These are phyloP conservation scores for Cynopterus sphinx DNA, from an alignment of 2,797 vertebrate genomes.

Conservation along the genomic window DNA sequence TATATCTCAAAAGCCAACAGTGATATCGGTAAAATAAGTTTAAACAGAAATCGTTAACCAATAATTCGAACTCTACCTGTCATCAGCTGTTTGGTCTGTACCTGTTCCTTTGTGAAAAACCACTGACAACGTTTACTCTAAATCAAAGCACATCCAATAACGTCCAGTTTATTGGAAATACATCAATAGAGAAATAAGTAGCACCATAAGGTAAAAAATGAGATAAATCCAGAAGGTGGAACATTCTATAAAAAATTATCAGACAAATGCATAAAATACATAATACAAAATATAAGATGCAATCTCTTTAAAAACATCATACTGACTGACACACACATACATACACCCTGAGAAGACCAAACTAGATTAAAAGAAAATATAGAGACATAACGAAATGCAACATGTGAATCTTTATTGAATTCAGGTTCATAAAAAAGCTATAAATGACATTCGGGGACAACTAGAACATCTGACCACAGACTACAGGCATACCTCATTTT, in stretches of 20 bases:
- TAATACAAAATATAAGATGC: neutral
- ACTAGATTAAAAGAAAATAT: neutral
- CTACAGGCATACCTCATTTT: neutral
- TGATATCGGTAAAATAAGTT: neutral
- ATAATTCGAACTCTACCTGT: neutral
- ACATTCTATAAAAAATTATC: constrained; percentile 13
- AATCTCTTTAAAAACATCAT: neutral
- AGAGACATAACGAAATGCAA: neutral
- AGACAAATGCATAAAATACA: neutral
- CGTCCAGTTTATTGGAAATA: neutral
- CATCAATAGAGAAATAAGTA: neutral
- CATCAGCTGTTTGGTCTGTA: neutral
- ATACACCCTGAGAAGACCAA: neutral
- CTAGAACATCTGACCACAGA: neutral
- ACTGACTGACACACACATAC: neutral
- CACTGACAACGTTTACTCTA: neutral
- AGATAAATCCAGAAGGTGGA: neutral
- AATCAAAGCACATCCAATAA: constrained; percentile 38
- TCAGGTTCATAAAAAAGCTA: neutral
- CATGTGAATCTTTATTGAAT: constrained; percentile 11
- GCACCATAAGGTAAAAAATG: neutral
- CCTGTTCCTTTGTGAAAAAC: neutral
- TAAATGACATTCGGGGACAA: neutral
- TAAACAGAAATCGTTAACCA: neutral
- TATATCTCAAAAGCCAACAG: neutral